Percentiles rank a stretch among this genome's conserved stretches.
phyloP scores from a whole-genome alignment of 2,797 vertebrate species.

The Paguma larvata region DNA sequence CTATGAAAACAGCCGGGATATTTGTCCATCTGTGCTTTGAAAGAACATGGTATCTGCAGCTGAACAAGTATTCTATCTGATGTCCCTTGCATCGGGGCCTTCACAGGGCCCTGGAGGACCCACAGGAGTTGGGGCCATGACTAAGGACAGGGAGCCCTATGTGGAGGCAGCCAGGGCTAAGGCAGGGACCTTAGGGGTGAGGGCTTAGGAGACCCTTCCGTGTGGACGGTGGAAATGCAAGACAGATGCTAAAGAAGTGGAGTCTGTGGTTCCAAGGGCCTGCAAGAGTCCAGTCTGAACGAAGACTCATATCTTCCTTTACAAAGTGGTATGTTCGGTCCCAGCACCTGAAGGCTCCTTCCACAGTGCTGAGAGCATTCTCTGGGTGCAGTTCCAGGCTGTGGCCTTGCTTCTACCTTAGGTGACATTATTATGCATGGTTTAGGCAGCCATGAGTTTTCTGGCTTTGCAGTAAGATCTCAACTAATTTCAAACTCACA shows the following conservation, averaged over 20 bases:
- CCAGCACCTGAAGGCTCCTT: not conserved
- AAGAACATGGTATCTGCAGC: not conserved
- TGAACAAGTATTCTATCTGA: not conserved
- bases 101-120: not conserved
- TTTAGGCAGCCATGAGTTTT: not conserved
- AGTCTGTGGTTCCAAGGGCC: not conserved
- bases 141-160: not conserved
- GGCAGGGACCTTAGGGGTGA: not conserved
- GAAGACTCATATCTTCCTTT: not conserved
- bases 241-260: not conserved
- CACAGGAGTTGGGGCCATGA: not conserved
- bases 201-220: not conserved
- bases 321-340: not conserved
- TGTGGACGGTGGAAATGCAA: not conserved
- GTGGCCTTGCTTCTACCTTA: not conserved
- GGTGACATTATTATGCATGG: not conserved
- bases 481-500: constrained; percentile 5
- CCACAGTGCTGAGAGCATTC: not conserved
- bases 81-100: not conserved
- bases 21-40: not conserved
- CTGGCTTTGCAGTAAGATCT: not conserved
- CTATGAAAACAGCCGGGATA: too few relatives aligned
- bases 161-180: not conserved
- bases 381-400: not conserved
- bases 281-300: not conserved